phyloP scores from a whole-genome alignment of 2,888 invertebrate species.

The Dasysyrphus albostriatus region DNA sequence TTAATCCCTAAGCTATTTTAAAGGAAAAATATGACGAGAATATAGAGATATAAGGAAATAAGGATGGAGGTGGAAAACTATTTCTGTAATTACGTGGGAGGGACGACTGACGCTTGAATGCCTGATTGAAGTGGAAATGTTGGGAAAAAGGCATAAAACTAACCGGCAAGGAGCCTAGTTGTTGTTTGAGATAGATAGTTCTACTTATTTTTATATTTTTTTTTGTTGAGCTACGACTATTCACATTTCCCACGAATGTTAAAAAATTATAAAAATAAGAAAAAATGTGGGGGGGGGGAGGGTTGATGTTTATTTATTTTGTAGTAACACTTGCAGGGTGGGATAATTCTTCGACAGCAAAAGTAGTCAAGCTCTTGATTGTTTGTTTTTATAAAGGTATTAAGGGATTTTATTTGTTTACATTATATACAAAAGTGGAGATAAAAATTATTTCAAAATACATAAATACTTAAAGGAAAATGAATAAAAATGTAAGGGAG shows the following conservation, averaged over 20 bases:
- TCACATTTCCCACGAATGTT: conserved; percentile 5
- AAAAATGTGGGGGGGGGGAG: neutral
- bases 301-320: neutral
- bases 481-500: too few relatives aligned
- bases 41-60: neutral
- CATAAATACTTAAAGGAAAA: too few relatives aligned
- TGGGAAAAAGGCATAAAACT: conserved; percentile 7
- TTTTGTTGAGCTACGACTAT: neutral
- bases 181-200: neutral
- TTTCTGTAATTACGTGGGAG: conserved; percentile 64
- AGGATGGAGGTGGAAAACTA: conserved; percentile 46
- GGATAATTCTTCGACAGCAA: too few relatives aligned
- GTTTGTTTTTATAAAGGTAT: too few relatives aligned
- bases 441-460: too few relatives aligned
- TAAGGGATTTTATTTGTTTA: too few relatives aligned
- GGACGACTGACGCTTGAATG: conserved; percentile 55
- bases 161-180: neutral
- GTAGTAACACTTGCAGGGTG: neutral
- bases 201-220: conserved; percentile 10
- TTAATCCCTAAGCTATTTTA: conserved; percentile 12
- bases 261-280: neutral
- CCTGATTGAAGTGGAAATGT: conserved; percentile 62
- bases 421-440: too few relatives aligned
- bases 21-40: conserved; percentile 33
- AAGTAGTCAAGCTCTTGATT: too few relatives aligned